Evolutionary conservation across 2,797 vertebrate species (phyloP), one percentile per base, ranked within the genome.

Genomic region (Phaenicophaeus curvirostris): DNA sequence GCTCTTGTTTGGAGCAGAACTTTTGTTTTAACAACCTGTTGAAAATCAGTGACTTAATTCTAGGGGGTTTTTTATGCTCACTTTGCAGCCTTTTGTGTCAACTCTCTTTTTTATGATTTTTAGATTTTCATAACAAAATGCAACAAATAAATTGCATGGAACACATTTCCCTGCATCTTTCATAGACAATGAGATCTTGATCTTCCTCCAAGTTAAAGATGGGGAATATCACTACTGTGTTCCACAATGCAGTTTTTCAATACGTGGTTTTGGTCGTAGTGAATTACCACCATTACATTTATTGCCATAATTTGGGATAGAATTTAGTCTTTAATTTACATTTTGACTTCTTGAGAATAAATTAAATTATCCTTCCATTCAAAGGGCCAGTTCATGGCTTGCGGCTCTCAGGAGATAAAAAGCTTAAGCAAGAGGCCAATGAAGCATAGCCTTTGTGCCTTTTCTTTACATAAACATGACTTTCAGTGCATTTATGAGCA

Each of bases 281-380:
- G 85, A 11, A 61, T 42, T 80, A 72, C 16, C 31, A 73, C 33
- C 14, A 41, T 59, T 53, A 68, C 11, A n/a, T 76, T 83, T 77
- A 83, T 76, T 76, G 16, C 39, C 35, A 21, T 58, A 80, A 72
- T 8, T 6, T 2, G 20, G 53, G 85, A 62, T 1, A 1, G 8
- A 81, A 85, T 74, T 76, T 63, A 69, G 28, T 63, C 46, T 73
- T 89, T 41, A 80, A 77, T 80, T 93, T 77, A 46, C 42, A 42
- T 85, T 93, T 91, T 87, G 20, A 91, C 27, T 86, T 93, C 13
- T 35, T 42, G 23, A 86, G 59, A 75, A 78, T 54, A 77, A 94
- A 71, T 94, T 81, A 80, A 81, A 62, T 72, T 91, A 58, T 35
- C 17, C 17, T 76, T 76, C 48, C 23, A 44, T 73, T 82, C 48